These are phyloP conservation scores for Poeciliopsis occidentalis DNA, from an alignment of 2,113 vertebrate species.

Conservation along the genomic window DNA sequence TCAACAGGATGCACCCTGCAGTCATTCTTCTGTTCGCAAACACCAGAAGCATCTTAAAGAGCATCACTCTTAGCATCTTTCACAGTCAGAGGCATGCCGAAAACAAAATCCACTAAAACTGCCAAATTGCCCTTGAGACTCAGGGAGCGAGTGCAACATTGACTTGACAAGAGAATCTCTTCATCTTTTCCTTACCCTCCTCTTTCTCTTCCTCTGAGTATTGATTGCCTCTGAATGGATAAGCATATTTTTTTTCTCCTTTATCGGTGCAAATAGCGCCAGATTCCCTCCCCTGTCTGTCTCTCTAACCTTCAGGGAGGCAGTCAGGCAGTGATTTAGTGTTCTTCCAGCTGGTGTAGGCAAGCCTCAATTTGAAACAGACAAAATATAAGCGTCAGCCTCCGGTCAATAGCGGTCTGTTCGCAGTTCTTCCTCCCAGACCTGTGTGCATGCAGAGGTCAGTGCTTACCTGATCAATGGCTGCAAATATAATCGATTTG, in stretches of 20 bases:
- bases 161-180: conserved; percentile 57
- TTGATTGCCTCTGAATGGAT: conserved; percentile 63
- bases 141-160: conserved; percentile 34
- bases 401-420: conserved; percentile 69
- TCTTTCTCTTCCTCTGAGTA: conserved; percentile 31
- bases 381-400: conserved; percentile 60
- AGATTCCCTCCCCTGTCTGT: conserved; percentile 8
- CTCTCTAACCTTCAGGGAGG: conserved; percentile 44
- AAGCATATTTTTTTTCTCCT: conserved; percentile 52
- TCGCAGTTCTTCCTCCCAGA: conserved; percentile 49
- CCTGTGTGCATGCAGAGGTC: conserved; percentile 57
- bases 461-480: conserved; percentile 69
- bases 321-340: conserved; percentile 33
- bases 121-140: conserved; percentile 58
- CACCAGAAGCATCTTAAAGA: conserved; percentile 49
- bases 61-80: conserved; percentile 48
- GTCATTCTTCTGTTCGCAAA: conserved; percentile 62
- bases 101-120: conserved; percentile 48
- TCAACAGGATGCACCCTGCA: conserved; percentile 70
- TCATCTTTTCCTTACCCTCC: conserved; percentile 33
- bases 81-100: conserved; percentile 39
- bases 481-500: conserved; percentile 69
- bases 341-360: conserved; percentile 37
- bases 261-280: conserved; percentile 39
- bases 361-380: conserved; percentile 53